Evolutionary conservation across 1,140 invertebrate genomes (phyloP), one percentile per base, ranked within the genome.

Genomic region (Trichogramma pretiosum): DNA sequence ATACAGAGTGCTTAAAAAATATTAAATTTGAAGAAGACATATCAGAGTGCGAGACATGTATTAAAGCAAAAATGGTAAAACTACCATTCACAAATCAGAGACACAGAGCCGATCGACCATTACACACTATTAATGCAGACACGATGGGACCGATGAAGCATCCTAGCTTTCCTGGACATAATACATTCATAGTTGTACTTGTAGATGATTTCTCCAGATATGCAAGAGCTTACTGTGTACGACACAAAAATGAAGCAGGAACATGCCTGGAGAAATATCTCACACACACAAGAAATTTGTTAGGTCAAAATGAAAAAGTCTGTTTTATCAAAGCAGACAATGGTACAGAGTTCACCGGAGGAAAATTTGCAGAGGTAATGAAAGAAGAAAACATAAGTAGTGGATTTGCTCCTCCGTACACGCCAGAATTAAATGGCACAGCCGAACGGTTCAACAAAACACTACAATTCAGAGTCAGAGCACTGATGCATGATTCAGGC

Each of bases 21-120:
- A n/a, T 47, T 2, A 36, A 35, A 24, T 51, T 54, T 24, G 26
- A 54, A 28, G 28, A 36, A 8, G 28, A 30, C 2, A 51, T 48
- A 2, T 23, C 18, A 50, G 47, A 52, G 16, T 52, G 52, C 21
- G 52, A 56, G 49, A 44, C 44, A 2, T 56, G 55, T 40, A 52
- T 52, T 3, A 16, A 52, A 13, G 22, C 46, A 10, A 56, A 56
- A 40, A 50, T 56, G 44, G 38, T 47, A 37, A 56, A 50, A 35
- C 30, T 45, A 18, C 44, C 53, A n/a, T 55, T 50, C 23, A 50
- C 44, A 38, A 30, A 57, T 30, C 35, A 18, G 13, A 52, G 52
- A 50, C 14, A 8, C 19, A 32, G 37, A 45, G 48, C 50, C 35
- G 47, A 52, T 18, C 50, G 33, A 18, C 46, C 52, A 19, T 24